phyloP scores from a whole-genome alignment of 2,113 vertebrate species.

The Xiphorhynchus elegans region DNA sequence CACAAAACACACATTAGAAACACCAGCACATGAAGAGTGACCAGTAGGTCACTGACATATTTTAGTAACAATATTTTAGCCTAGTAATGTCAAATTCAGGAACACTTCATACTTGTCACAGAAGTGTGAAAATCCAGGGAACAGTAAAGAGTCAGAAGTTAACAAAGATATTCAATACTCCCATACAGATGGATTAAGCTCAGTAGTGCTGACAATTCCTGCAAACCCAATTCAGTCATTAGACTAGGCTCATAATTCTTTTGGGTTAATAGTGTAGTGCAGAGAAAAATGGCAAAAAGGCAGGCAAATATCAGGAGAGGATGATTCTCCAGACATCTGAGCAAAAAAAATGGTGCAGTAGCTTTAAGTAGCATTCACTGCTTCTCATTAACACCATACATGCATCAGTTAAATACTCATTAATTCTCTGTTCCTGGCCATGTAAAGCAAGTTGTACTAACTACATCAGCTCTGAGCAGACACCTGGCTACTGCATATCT shows the following conservation, averaged over 20 bases:
- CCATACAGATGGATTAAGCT: background rate
- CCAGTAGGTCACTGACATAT: background rate
- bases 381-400: background rate
- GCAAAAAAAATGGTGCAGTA: background rate
- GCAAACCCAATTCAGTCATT: background rate
- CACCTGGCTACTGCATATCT: background rate
- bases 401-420: background rate
- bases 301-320: background rate
- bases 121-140: background rate
- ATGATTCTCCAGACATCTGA: background rate
- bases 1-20: background rate
- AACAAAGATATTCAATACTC: background rate
- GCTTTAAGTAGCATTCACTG: background rate
- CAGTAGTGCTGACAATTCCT: background rate
- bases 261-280: background rate
- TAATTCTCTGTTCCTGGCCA: background rate
- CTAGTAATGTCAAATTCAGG: background rate
- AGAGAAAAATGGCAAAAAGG: background rate
- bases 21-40: background rate
- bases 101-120: background rate
- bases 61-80: background rate
- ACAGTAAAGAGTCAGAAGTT: background rate
- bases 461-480: background rate
- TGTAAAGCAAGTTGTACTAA: background rate
- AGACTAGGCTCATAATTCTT: rapidly evolving